Conservation (phyloP, 2,113 vertebrate species). For the Shinisaurus crocodilurus region DNA sequence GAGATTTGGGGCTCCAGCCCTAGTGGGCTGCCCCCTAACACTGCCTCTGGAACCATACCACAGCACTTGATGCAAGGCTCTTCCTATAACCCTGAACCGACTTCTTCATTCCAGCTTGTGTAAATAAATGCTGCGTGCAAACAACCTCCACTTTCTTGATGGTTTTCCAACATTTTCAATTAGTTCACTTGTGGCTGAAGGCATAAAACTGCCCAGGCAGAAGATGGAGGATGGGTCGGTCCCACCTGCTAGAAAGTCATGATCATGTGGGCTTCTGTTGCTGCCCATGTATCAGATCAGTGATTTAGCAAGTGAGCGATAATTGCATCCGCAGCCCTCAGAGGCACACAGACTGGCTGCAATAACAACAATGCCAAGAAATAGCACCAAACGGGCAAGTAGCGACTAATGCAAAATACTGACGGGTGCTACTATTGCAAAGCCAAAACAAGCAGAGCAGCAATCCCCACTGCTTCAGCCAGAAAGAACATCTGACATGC, state of each 20-base stretch:
- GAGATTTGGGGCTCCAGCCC: too few relatives aligned
- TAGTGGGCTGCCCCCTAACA: too few relatives aligned
- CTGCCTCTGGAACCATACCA: too few relatives aligned
- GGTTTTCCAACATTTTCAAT: conserved; percentile 46
- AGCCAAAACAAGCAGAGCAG: not conserved
- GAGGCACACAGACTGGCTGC: conserved; percentile 37
- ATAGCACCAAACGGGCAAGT: conserved; percentile 35
- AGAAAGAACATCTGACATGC: not conserved
- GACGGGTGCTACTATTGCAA: not conserved
- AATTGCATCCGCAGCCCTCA: conserved; percentile 48
- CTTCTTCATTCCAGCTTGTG: not conserved
- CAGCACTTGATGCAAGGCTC: not conserved
- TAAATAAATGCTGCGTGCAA: not conserved
- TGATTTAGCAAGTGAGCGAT: conserved; percentile 34
- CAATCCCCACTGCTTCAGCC: not conserved
- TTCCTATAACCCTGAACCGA: not conserved
- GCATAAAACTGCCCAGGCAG: conserved; percentile 57
- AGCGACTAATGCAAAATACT: conserved; percentile 34
- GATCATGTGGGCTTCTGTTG: too few relatives aligned
- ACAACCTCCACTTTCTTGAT: conserved; percentile 5
- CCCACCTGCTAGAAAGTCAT: conserved; percentile 57
- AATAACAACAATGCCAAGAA: conserved; percentile 44
- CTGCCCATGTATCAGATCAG: conserved; percentile 53
- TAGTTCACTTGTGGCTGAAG: conserved; percentile 49
- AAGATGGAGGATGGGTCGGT: conserved; percentile 46